phyloP scores from a whole-genome alignment of 2,797 vertebrate species.

The Chrysocyon brachyurus region DNA sequence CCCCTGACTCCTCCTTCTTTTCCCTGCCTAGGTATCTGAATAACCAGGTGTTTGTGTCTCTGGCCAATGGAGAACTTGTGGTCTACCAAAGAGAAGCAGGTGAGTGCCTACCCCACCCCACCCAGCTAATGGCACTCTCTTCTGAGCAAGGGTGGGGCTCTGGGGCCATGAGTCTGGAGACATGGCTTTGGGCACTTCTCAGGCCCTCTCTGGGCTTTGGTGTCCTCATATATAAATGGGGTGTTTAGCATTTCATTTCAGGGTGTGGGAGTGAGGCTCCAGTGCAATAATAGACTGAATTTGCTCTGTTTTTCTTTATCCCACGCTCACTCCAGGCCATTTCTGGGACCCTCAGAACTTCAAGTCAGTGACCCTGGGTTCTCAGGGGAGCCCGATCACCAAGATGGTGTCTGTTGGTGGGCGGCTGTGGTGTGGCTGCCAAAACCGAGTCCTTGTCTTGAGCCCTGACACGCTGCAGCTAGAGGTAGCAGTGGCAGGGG shows the following conservation, averaged over 20 bases:
- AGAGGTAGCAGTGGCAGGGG: constrained; percentile 90
- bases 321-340: constrained; percentile 89
- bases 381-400: constrained; percentile 94
- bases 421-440: constrained; percentile 97
- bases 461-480: constrained; percentile 93
- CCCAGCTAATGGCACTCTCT: not conserved
- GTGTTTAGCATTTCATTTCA: not conserved
- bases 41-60: constrained; percentile 98
- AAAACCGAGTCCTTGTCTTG: constrained; percentile 95
- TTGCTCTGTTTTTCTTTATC: constrained; percentile 55
- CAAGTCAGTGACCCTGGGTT: constrained; percentile 94
- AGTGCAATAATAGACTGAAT: not conserved
- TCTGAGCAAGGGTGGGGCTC: not conserved
- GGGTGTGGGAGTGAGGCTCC: not conserved
- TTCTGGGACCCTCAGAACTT: constrained; percentile 99
- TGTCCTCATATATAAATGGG: not conserved
- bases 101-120: constrained; percentile 77
- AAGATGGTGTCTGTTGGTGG: constrained; percentile 98
- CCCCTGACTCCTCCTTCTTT: not conserved
- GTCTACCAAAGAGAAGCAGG: constrained; percentile 98
- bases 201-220: not conserved
- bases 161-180: not conserved
- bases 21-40: constrained; percentile 93
- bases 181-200: not conserved
- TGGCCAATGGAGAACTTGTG: constrained; percentile 97